Evolutionary conservation across 2,113 vertebrate species (phyloP).

Genomic region (Callopanchax toddi): DNA sequence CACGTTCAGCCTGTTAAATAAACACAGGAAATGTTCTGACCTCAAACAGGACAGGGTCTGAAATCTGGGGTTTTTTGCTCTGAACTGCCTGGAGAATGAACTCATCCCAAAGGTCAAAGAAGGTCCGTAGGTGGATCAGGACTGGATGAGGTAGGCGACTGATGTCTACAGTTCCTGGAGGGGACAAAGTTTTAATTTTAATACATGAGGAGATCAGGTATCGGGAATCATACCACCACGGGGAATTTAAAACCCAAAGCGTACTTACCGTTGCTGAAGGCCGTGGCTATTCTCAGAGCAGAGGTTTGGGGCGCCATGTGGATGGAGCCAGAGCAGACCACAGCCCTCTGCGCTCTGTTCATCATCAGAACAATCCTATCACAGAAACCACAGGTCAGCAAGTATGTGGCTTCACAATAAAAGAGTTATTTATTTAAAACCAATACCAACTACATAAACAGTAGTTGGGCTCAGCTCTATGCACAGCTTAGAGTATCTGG

Average conservation of each 20-base stretch:
- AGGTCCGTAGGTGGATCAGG: constrained; percentile 88
- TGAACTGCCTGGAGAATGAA: constrained; percentile 85
- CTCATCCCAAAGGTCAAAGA: constrained; percentile 90
- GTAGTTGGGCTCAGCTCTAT: too few relatives aligned
- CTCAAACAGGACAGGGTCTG: constrained; percentile 84
- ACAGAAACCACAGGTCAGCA: too few relatives aligned
- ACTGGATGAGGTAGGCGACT: constrained; percentile 88
- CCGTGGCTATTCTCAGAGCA: constrained; percentile 88
- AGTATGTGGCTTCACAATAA: too few relatives aligned
- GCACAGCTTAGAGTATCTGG: too few relatives aligned
- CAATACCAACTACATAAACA: too few relatives aligned
- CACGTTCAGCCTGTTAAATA: too few relatives aligned
- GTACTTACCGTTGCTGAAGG: constrained; percentile 91
- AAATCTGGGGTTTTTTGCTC: constrained; percentile 83
- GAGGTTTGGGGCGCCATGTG: constrained; percentile 80
- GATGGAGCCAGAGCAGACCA: constrained; percentile 69
- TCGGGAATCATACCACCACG: too few relatives aligned
- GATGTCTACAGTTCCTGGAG: constrained; percentile 87
- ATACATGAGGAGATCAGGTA: too few relatives aligned
- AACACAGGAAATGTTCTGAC: constrained; percentile 54
- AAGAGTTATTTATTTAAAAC: too few relatives aligned
- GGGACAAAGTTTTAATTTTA: neutral
- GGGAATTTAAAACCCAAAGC: accelerated
- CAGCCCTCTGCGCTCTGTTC: constrained; percentile 87
- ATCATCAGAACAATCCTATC: constrained; percentile 88